Percentiles rank a stretch among this genome's conserved stretches.
phyloP scores from a whole-genome alignment of 2,888 invertebrate genomes.

The Leucophenga maculata region DNA sequence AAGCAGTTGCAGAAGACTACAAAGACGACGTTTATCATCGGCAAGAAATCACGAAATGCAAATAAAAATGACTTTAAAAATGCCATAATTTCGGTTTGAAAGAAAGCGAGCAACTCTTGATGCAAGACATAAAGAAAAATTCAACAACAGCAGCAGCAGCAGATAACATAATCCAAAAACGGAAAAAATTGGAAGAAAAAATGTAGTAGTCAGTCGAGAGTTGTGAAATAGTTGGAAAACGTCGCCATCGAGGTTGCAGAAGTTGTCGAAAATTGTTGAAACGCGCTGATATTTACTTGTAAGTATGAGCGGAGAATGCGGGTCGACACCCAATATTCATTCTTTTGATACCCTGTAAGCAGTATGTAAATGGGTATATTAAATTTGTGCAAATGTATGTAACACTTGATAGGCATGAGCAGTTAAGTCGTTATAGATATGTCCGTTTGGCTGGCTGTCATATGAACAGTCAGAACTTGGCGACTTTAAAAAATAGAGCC shows the following conservation, averaged over 20 bases:
- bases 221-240: too few relatives aligned
- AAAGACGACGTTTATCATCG: constrained; percentile 47
- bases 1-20: not conserved
- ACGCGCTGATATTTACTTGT: too few relatives aligned
- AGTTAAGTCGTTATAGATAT: too few relatives aligned
- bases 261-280: not conserved
- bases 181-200: not conserved
- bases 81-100: constrained; percentile 49
- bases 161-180: constrained; percentile 54
- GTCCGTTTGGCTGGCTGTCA: too few relatives aligned
- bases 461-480: too few relatives aligned
- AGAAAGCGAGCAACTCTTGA: constrained; percentile 38
- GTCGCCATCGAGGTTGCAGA: not conserved
- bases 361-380: too few relatives aligned
- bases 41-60: constrained; percentile 60
- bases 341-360: too few relatives aligned
- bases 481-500: too few relatives aligned
- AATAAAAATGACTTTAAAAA: constrained; percentile 61
- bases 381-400: too few relatives aligned
- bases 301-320: constrained; percentile 8
- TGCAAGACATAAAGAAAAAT: constrained; percentile 54
- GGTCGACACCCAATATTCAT: not conserved
- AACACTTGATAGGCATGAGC: too few relatives aligned
- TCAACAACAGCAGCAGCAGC: constrained; percentile 34
- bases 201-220: not conserved